Percentiles rank a stretch among this genome's conserved stretches.
These are phyloP conservation scores for Parambassis ranga DNA, from an alignment of 2,797 vertebrate species.

Conservation along the genomic window DNA sequence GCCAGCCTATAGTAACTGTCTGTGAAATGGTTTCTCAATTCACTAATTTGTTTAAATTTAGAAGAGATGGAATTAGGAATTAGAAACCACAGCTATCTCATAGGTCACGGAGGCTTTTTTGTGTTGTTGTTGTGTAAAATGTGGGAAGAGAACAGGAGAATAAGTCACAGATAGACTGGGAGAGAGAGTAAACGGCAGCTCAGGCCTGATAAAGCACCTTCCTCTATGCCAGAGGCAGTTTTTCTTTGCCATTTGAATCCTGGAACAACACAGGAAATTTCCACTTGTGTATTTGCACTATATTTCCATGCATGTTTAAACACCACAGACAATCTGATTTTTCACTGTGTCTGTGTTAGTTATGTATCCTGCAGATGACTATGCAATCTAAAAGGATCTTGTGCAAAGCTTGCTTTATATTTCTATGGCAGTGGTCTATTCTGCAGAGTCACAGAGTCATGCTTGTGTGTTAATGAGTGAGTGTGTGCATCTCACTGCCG, in stretches of 20 bases:
- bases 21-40: background rate
- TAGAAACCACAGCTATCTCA: background rate
- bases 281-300: background rate
- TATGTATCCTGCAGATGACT: background rate
- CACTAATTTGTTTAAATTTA: background rate
- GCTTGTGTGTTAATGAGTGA: background rate
- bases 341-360: background rate
- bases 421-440: background rate
- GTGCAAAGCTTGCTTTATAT: too few relatives aligned
- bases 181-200: background rate
- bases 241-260: background rate
- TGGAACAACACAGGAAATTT: background rate
- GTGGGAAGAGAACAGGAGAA: background rate
- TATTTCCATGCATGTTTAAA: background rate
- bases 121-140: background rate
- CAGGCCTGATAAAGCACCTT: background rate
- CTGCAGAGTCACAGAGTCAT: slow-evolving; percentile 5
- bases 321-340: background rate
- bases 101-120: background rate
- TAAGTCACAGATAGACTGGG: background rate
- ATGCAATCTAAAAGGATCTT: too few relatives aligned
- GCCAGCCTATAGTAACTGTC: background rate
- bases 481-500: background rate
- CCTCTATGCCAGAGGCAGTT: background rate
- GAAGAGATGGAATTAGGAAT: background rate